Base-by-base conservation (phyloP, 1,140 invertebrate genomes). In the Leptoteleia sp. region DNA sequence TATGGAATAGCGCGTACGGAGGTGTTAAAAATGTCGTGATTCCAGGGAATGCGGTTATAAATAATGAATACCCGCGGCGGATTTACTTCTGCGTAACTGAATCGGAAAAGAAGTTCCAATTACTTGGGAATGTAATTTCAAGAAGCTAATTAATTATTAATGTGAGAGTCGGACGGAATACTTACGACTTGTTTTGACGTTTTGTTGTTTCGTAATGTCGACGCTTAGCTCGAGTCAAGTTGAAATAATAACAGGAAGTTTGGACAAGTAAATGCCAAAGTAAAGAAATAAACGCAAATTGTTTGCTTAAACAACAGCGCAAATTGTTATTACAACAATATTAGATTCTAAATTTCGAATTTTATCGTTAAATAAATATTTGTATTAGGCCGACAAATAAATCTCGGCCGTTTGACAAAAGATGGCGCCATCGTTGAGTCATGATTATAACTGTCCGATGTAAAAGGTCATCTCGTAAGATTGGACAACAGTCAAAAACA, bases 21-120 rank as follows among this genome's bases (percentile, higher is more conserved):
- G 43, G 50, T 47, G 48, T 45, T 55, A 54, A 55, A 67, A 70
- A 70, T 47, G 27, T 37, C 27, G 64, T 19, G 35, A 43, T 52
- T 52, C 15, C 45, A 42, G 33, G 22, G 5, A 19, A 64, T 11
- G 17, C 12, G 8, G 25, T 16, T 33, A 64, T 50, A 50, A 64
- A 64, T 64, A 64, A 64, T 64, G 38, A 48, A 64, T 50, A 5
- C 13, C 1, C 19, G 9, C 19, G 12, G 35, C 0, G 17, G 12
- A 55, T 55, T 40, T 33, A 12, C 37, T 11, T 29, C 38, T 43
- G 54, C 12, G 27, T 45, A 40, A 64, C 45, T 17, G 19, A 33
- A 42, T 35, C 9, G 16, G 2, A 25, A 65, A 65, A 43, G 6
- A 47, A 43, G 37, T 54, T 65, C n/a, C 38, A 43, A 54, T 65